phyloP scores from a whole-genome alignment of 2,888 invertebrate species.

The Hirtodrosophila alboralis region DNA sequence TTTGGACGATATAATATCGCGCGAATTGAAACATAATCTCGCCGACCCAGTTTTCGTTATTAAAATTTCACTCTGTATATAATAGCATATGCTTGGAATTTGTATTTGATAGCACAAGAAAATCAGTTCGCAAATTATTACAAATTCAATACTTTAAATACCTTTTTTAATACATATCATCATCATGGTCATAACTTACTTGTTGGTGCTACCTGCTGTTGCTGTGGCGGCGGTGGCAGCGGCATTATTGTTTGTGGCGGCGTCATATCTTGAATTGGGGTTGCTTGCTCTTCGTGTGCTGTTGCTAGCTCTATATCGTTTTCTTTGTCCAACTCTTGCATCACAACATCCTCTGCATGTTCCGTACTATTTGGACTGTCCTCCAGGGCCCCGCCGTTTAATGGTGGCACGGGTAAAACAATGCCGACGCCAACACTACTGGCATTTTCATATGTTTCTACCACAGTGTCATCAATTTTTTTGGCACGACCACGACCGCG shows the following conservation, averaged over 20 bases:
- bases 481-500: slow-evolving; percentile 91
- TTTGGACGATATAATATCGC: too few species aligned
- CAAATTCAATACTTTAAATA: too few species aligned
- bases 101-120: too few species aligned
- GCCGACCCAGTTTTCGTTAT: too few species aligned
- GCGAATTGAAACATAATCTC: too few species aligned
- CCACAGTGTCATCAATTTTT: slow-evolving; percentile 85
- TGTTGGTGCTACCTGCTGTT: slow-evolving; percentile 62
- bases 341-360: slow-evolving; percentile 62
- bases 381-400: slow-evolving; percentile 41
- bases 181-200: slow-evolving; percentile 76
- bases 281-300: slow-evolving; percentile 32
- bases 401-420: slow-evolving; percentile 17
- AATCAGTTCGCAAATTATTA: too few species aligned
- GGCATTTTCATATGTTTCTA: slow-evolving; percentile 45
- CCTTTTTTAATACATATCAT: too few species aligned
- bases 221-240: slow-evolving; percentile 30
- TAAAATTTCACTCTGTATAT: too few species aligned
- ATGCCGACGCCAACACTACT: slow-evolving; percentile 9
- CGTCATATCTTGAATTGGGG: slow-evolving; percentile 47
- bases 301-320: slow-evolving; percentile 59
- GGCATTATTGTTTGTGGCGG: slow-evolving; percentile 38
- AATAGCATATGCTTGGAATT: too few species aligned
- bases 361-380: slow-evolving; percentile 81
- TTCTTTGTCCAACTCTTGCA: slow-evolving; percentile 76